Conservation (phyloP, 2,888 invertebrate species). For the Lithodes maja region DNA sequence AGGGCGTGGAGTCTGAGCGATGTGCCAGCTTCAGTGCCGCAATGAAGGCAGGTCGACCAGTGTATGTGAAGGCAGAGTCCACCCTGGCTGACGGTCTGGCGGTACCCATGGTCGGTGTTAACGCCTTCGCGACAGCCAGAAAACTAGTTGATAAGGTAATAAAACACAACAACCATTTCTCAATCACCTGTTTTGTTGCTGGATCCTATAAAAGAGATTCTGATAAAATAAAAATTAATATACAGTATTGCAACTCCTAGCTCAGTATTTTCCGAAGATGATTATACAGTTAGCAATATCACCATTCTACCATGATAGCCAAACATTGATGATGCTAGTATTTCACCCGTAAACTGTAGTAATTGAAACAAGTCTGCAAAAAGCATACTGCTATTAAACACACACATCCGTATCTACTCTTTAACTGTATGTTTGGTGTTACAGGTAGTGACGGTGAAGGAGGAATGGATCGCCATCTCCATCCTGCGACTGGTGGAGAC, state of each 20-base stretch:
- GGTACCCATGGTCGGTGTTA: constrained; percentile 90
- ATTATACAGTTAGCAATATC: no score
- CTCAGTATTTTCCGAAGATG: no score
- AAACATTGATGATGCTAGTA: no score
- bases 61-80: constrained; percentile 81
- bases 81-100: constrained; percentile 93
- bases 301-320: no score
- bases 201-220: no score
- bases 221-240: no score
- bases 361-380: not conserved
- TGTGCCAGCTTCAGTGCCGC: constrained; percentile 90
- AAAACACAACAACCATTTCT: not conserved
- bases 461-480: constrained; percentile 88
- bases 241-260: no score
- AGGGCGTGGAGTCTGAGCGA: constrained; percentile 94
- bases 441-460: constrained; percentile 83
- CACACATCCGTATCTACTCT: not conserved
- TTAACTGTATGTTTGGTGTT: not conserved
- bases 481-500: constrained; percentile 86
- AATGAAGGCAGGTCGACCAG: constrained; percentile 82
- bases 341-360: not conserved
- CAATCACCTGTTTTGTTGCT: no score
- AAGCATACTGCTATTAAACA: not conserved
- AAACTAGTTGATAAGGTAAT: constrained; percentile 84
- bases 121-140: constrained; percentile 85